Evolutionary conservation across 2,113 vertebrate genomes (phyloP).

Genomic region (Serinus canaria): DNA sequence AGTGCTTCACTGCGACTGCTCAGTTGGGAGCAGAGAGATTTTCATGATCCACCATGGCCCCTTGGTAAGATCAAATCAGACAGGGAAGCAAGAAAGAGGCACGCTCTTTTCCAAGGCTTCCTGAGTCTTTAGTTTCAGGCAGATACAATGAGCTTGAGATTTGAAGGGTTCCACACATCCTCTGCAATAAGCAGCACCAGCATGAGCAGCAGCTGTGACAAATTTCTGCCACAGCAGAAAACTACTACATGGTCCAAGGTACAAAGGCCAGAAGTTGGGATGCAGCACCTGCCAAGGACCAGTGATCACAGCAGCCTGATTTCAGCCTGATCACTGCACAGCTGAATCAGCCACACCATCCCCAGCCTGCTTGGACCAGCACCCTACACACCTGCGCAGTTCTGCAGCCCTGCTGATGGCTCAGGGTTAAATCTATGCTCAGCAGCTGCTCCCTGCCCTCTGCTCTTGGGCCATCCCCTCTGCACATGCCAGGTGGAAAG

Average conservation of each 20-base stretch:
- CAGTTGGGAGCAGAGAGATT: neutral
- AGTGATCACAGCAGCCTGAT: neutral
- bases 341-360: neutral
- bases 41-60: neutral
- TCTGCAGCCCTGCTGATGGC: neutral
- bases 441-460: neutral
- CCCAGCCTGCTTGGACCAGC: neutral
- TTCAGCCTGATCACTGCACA: neutral
- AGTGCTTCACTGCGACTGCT: neutral
- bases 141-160: neutral
- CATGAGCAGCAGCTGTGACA: neutral
- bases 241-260: accelerated
- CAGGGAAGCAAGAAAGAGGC: neutral
- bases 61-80: neutral
- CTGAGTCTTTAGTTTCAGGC: neutral
- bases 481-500: neutral
- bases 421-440: neutral
- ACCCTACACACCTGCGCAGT: neutral
- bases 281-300: neutral
- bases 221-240: neutral
- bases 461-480: neutral
- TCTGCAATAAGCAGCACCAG: neutral
- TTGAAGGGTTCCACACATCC: neutral
- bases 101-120: neutral
- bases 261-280: neutral